Conservation (phyloP, 2,113 vertebrate genomes). For the Nipponia nippon region DNA sequence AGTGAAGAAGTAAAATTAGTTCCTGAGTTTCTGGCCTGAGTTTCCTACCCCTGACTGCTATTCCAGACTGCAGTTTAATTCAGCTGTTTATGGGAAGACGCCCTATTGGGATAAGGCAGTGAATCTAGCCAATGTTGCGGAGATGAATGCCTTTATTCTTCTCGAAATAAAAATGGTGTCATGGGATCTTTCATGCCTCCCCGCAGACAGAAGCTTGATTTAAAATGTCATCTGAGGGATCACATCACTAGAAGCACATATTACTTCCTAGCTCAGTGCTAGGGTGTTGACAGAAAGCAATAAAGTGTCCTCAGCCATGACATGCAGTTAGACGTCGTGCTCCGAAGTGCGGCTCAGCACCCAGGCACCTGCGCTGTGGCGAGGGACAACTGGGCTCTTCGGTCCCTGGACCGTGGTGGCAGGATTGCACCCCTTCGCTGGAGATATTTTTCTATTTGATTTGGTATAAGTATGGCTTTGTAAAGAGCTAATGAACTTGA, state of each 20-base stretch:
- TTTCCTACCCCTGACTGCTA: neutral
- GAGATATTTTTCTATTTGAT: neutral
- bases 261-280: constrained; percentile 1
- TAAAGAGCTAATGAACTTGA: neutral
- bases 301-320: constrained; percentile 40
- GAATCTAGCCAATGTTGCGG: neutral
- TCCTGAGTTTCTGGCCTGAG: neutral
- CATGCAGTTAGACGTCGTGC: neutral
- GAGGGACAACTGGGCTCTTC: neutral
- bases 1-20: constrained; percentile 12
- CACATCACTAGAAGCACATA: constrained; percentile 33
- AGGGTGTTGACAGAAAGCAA: constrained; percentile 49
- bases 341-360: neutral
- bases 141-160: constrained; percentile 65
- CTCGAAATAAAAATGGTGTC: constrained; percentile 50
- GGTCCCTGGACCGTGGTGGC: neutral
- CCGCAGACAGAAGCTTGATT: constrained; percentile 48
- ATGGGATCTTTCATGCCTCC: constrained; percentile 33
- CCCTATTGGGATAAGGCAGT: constrained; percentile 28
- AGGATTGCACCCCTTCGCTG: neutral
- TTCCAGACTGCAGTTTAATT: constrained; percentile 12
- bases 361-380: neutral
- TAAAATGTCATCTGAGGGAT: constrained; percentile 49
- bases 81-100: constrained; percentile 26
- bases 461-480: neutral